These are phyloP conservation scores for Syngnathus scovelli DNA, from an alignment of 2,113 vertebrate species.

Conservation along the genomic window DNA sequence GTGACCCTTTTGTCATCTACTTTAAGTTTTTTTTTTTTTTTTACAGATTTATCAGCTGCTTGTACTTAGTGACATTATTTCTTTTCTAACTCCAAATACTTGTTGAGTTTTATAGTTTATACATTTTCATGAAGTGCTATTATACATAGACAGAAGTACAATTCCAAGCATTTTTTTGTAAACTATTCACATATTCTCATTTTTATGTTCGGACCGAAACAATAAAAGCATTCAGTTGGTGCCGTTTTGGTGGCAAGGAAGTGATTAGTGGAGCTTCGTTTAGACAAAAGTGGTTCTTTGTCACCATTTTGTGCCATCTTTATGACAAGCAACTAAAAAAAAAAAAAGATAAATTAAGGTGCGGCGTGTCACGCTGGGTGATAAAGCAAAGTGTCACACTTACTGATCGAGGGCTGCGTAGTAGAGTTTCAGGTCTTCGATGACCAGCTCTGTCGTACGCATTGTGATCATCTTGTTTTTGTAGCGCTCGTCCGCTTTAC, in stretches of 20 bases:
- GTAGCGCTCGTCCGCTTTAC: constrained; percentile 83
- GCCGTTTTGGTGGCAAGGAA: neutral
- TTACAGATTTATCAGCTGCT: neutral
- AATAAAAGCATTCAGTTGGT: neutral
- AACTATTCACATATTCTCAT: neutral
- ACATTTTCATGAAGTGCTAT: neutral
- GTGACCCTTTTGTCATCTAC: neutral
- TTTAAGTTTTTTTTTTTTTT: neutral
- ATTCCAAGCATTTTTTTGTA: neutral
- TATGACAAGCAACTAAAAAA: neutral
- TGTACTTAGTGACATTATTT: neutral
- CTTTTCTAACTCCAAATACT: neutral
- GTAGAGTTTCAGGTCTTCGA: constrained; percentile 92
- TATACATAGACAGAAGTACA: neutral
- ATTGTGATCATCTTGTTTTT: constrained; percentile 93
- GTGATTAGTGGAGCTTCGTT: neutral
- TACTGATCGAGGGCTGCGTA: constrained; percentile 97
- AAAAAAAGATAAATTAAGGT: too few relatives aligned
- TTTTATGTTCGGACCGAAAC: neutral
- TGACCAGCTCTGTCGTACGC: constrained; percentile 93
- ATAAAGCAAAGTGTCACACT: constrained; percentile 54
- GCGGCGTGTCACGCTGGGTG: too few relatives aligned
- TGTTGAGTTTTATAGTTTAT: neutral
- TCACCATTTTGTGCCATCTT: neutral
- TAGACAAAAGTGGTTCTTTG: neutral